Evolutionary conservation across 2,888 invertebrate genomes (phyloP).

Genomic region (Piscicola geometra): DNA sequence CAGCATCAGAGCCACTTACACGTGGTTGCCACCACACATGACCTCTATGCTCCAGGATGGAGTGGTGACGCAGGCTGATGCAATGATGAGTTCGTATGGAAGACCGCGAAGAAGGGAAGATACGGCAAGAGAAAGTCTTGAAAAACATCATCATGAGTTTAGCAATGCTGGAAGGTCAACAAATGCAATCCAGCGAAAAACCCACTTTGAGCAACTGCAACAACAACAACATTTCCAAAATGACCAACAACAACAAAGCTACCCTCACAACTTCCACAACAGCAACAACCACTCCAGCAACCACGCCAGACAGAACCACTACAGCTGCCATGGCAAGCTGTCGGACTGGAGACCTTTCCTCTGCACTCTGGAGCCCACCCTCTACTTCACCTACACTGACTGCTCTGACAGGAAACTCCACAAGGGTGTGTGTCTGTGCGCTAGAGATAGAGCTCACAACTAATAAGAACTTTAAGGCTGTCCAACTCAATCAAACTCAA

Average conservation of each 20-base stretch:
- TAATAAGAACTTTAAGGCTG: too few relatives aligned
- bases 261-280: background rate
- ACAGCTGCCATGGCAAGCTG: constrained; percentile 48
- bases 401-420: constrained; percentile 30
- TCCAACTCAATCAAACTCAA: too few relatives aligned
- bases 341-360: constrained; percentile 49
- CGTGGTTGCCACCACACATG: background rate
- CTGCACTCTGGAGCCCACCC: constrained; percentile 33
- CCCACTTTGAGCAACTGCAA: too few relatives aligned
- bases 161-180: too few relatives aligned
- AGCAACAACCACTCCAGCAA: background rate
- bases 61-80: background rate
- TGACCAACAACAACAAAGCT: background rate
- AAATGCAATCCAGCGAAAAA: background rate
- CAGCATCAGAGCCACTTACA: constrained; percentile 48
- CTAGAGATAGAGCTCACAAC: too few relatives aligned
- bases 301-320: constrained; percentile 41
- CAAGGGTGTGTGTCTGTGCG: constrained; percentile 38
- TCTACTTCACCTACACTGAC: constrained; percentile 32
- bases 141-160: too few relatives aligned
- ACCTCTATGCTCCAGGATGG: background rate
- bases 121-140: background rate
- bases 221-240: too few relatives aligned
- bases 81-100: background rate
- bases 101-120: background rate